Evolutionary conservation across 2,797 vertebrate species (phyloP).

Genomic region (Orientallactaga sibirica): DNA sequence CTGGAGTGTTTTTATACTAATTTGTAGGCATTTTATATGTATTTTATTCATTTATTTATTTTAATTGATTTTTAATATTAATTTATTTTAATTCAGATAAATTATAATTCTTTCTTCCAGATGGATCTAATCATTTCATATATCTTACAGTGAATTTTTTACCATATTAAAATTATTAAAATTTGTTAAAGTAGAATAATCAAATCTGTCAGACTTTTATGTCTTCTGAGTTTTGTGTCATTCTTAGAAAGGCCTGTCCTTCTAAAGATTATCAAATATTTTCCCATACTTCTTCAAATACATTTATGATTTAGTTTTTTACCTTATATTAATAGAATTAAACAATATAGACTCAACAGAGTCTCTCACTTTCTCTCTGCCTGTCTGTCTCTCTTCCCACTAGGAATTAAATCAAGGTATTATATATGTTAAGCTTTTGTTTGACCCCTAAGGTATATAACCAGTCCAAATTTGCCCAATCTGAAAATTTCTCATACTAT

Average conservation of each 20-base stretch:
- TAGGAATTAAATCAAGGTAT: not conserved
- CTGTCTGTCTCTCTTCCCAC: no score
- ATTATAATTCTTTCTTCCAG: not conserved
- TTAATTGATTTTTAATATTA: no score
- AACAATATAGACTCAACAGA: not conserved
- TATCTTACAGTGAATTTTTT: not conserved
- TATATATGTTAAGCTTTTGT: not conserved
- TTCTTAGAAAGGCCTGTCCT: not conserved
- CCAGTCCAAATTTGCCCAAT: not conserved
- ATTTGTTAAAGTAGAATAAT: not conserved
- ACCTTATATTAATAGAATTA: slow-evolving; percentile 26
- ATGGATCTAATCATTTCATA: not conserved
- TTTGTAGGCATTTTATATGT: not conserved
- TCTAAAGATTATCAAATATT: not conserved
- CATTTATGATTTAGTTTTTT: not conserved
- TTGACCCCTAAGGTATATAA: not conserved
- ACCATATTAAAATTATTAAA: not conserved
- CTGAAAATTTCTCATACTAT: not conserved
- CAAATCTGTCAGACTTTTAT: not conserved
- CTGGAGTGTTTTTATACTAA: not conserved
- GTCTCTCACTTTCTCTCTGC: not conserved
- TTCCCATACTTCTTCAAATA: not conserved
- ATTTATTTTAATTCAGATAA: not conserved
- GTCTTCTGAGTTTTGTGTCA: slow-evolving; percentile 3
- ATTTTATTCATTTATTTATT: no score